Conservation (phyloP, 2,888 invertebrate species). For the Teleiodes luculella region DNA sequence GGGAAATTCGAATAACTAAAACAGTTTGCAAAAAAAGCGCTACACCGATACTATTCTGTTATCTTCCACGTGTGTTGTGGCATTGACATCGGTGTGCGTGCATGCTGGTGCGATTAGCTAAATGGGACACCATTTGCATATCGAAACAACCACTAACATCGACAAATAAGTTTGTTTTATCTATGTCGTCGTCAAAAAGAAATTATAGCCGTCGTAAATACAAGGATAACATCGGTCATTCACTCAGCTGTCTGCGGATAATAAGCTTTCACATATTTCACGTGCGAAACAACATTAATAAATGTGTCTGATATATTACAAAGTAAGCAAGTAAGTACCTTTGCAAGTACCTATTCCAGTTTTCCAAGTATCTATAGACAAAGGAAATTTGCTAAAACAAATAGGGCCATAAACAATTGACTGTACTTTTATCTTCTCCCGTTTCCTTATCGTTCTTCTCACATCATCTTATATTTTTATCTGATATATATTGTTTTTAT, state of each 20-base stretch:
- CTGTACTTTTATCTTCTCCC: no score
- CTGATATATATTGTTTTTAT: no score
- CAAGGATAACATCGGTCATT: background rate
- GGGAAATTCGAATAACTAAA: no score
- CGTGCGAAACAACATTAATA: no score
- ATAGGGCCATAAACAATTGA: no score
- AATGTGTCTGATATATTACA: no score
- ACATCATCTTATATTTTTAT: no score
- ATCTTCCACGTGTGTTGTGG: constrained; percentile 42
- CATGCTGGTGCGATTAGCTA: constrained; percentile 57
- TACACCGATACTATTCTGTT: constrained; percentile 37
- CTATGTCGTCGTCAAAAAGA: background rate
- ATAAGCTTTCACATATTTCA: background rate
- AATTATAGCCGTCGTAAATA: background rate
- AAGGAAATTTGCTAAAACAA: no score
- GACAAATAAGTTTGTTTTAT: background rate
- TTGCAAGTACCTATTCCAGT: no score
- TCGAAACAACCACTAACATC: constrained; percentile 7
- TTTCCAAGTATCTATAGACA: no score
- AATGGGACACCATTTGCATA: constrained; percentile 62
- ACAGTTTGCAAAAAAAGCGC: background rate
- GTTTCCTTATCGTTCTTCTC: no score
- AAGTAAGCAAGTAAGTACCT: no score
- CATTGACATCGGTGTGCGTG: constrained; percentile 45
- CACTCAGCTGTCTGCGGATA: background rate